phyloP scores from a whole-genome alignment of 2,113 vertebrate genomes.

The Todiramphus saurophagus region DNA sequence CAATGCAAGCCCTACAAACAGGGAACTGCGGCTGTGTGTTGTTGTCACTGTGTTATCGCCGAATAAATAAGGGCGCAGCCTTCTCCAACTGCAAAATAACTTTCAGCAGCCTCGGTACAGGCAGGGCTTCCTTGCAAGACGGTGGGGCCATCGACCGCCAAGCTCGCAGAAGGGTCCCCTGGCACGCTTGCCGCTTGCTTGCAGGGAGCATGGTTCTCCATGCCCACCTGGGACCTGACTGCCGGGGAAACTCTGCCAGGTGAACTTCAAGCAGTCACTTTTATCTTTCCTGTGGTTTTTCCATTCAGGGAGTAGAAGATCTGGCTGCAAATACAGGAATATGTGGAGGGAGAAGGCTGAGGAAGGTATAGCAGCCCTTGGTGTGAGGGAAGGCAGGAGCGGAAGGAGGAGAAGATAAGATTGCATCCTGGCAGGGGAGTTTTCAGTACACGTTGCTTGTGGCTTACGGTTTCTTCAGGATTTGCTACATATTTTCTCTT shows the following conservation, averaged over 20 bases:
- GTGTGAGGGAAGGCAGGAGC: not conserved
- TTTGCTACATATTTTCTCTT: not conserved
- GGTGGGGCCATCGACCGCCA: fast-evolving
- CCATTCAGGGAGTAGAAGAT: not conserved
- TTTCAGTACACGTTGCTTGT: not conserved
- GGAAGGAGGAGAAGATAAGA: not conserved
- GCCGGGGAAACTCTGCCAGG: not conserved
- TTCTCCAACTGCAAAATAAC: not conserved
- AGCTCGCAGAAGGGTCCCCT: fast-evolving
- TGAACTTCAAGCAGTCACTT: not conserved
- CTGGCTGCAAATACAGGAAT: not conserved
- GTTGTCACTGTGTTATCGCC: not conserved
- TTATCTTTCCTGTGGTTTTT: not conserved
- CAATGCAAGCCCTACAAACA: not conserved
- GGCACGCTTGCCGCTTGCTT: fast-evolving
- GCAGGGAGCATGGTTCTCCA: not conserved
- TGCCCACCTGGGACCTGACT: not conserved
- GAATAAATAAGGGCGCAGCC: not conserved
- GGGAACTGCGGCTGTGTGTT: fast-evolving
- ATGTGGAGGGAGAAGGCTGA: not conserved
- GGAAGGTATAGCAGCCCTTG: not conserved
- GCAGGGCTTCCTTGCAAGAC: not conserved
- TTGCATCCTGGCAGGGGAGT: not conserved
- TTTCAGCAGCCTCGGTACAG: not conserved
- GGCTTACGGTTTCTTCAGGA: fast-evolving